These are phyloP conservation scores for Emydoidea blandingii DNA, from an alignment of 2,797 vertebrate species.

Conservation along the genomic window DNA sequence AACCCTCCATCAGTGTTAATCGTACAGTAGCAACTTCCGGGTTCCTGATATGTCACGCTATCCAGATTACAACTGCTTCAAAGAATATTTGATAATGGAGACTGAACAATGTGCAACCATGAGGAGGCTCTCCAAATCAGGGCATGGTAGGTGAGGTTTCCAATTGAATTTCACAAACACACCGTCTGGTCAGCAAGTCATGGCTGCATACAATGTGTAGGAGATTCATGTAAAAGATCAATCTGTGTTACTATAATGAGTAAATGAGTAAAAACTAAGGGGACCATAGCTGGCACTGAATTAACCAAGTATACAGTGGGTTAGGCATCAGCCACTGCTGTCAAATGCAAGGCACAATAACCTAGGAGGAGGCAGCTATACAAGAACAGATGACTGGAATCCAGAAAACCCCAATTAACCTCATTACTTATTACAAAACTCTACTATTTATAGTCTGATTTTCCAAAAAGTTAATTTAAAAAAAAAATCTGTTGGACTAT, in stretches of 20 bases:
- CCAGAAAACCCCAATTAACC: slow-evolving; percentile 79
- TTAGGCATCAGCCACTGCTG: slow-evolving; percentile 57
- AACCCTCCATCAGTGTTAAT: not conserved
- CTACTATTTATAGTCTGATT: slow-evolving; percentile 74
- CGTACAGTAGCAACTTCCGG: not conserved
- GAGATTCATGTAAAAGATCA: not conserved
- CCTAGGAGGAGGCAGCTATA: slow-evolving; percentile 72
- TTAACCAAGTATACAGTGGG: slow-evolving; percentile 22
- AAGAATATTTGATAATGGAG: slow-evolving; percentile 6
- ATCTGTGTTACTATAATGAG: not conserved
- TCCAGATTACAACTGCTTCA: not conserved
- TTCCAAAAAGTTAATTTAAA: slow-evolving; percentile 61
- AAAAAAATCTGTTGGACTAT: slow-evolving; percentile 61
- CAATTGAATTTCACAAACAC: not conserved
- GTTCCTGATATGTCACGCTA: slow-evolving; percentile 11
- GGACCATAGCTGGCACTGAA: slow-evolving; percentile 23
- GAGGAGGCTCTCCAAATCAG: not conserved
- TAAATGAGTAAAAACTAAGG: slow-evolving; percentile 11
- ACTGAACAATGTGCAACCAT: not conserved
- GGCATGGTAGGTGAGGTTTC: not conserved
- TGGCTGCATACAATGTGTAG: not conserved
- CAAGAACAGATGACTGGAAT: slow-evolving; percentile 68
- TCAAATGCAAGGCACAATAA: slow-evolving; percentile 69
- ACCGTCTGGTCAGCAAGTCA: not conserved
- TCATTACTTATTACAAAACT: slow-evolving; percentile 77